Evolutionary conservation across 2,113 vertebrate genomes (phyloP).

Genomic region (Barbus barbus): DNA sequence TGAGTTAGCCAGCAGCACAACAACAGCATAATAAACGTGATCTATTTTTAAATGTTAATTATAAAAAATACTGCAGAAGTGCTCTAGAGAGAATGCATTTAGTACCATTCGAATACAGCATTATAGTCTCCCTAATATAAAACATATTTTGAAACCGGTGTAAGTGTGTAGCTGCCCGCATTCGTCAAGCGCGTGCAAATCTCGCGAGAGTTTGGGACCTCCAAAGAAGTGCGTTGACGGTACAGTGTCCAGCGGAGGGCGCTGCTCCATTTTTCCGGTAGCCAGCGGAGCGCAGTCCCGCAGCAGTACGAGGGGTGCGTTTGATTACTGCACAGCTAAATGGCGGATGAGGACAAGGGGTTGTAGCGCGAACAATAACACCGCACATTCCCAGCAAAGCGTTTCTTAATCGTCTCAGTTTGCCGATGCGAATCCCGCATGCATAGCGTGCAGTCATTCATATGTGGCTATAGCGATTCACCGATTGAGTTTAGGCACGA

Average conservation of each 20-base stretch:
- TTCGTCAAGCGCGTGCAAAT: not conserved
- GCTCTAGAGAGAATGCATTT: too few relatives aligned
- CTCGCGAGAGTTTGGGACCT: slow-evolving; percentile 20
- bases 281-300: slow-evolving; percentile 36
- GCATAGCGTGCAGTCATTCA: too few relatives aligned
- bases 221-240: not conserved
- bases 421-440: too few relatives aligned
- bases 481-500: not conserved
- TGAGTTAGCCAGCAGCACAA: too few relatives aligned
- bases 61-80: too few relatives aligned
- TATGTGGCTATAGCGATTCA: too few relatives aligned
- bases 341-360: slow-evolving; percentile 78
- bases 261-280: slow-evolving; percentile 47
- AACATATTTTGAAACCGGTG: not conserved
- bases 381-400: slow-evolving; percentile 45
- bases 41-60: too few relatives aligned
- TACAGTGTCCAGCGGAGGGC: slow-evolving; percentile 55
- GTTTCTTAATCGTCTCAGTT: not conserved
- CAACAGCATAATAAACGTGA: too few relatives aligned
- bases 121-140: too few relatives aligned
- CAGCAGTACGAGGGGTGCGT: slow-evolving; percentile 66
- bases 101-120: too few relatives aligned
- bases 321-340: slow-evolving; percentile 80
- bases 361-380: slow-evolving; percentile 78
- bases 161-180: too few relatives aligned